These are phyloP conservation scores for Drosophila paranaensis DNA, from an alignment of 2,888 invertebrate genomes.

Conservation along the genomic window DNA sequence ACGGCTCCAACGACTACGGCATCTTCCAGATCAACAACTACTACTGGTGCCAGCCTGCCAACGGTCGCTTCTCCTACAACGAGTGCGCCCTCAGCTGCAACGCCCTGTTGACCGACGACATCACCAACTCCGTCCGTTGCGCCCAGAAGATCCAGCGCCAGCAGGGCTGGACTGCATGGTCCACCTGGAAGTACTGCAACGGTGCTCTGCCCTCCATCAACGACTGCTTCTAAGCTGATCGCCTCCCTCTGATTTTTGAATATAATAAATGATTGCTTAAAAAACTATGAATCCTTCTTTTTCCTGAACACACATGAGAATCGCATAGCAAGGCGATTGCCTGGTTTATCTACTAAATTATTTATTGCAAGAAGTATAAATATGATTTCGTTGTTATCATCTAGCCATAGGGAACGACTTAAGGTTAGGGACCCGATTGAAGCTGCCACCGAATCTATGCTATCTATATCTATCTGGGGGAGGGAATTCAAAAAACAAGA, in stretches of 20 bases:
- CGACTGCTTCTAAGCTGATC: conserved; percentile 54
- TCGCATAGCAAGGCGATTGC: background rate
- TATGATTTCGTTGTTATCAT: conserved; percentile 21
- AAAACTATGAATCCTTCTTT: background rate
- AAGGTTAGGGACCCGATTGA: conserved; percentile 64
- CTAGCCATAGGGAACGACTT: conserved; percentile 34
- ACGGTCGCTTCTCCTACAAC: conserved; percentile 61
- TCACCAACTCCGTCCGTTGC: conserved; percentile 65
- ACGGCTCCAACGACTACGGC: conserved; percentile 85
- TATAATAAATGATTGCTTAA: conserved; percentile 8
- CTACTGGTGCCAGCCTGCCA: conserved; percentile 80
- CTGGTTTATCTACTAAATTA: conserved; percentile 23
- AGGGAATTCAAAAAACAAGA: background rate
- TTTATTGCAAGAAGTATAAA: conserved; percentile 47
- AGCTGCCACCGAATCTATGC: conserved; percentile 69
- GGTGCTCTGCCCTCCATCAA: conserved; percentile 56
- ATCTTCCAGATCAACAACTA: conserved; percentile 82
- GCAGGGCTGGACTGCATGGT: conserved; percentile 78
- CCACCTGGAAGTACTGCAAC: conserved; percentile 57
- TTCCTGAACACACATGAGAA: too few relatives aligned
- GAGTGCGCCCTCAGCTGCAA: conserved; percentile 32
- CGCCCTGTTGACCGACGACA: conserved; percentile 72
- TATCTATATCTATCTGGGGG: conserved; percentile 19
- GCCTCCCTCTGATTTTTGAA: background rate
- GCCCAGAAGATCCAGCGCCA: conserved; percentile 64